A percentile compares a stretch with the other conserved stretches of the same genome.
These are phyloP conservation scores for Agelaius tricolor DNA, from an alignment of 2,113 vertebrate genomes.

Conservation along the genomic window DNA sequence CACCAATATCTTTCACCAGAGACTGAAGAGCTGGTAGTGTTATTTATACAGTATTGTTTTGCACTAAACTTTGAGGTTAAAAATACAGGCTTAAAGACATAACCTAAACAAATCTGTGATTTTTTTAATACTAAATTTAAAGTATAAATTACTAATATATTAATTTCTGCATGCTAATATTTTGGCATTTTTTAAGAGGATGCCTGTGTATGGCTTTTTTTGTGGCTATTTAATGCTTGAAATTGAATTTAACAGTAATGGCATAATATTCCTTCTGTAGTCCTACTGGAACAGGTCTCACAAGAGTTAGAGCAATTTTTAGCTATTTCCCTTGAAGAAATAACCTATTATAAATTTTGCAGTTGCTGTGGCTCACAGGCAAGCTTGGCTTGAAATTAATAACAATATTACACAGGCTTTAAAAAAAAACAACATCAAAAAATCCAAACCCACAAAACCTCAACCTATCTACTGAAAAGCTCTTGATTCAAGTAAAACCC, in stretches of 20 bases:
- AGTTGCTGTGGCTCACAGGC: background rate
- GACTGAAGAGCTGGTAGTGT: background rate
- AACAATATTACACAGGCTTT: background rate
- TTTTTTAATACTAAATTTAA: background rate
- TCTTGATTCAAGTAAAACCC: background rate
- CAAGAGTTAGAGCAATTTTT: background rate
- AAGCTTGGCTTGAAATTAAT: background rate
- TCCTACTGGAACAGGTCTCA: background rate
- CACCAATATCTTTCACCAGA: background rate
- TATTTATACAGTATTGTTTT: background rate
- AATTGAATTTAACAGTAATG: background rate
- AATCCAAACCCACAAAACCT: background rate
- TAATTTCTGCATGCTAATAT: background rate
- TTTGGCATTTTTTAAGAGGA: background rate
- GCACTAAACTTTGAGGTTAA: background rate
- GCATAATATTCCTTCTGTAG: background rate
- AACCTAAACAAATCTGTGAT: background rate
- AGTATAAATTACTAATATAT: background rate
- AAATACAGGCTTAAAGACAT: background rate
- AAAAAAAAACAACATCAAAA: background rate
- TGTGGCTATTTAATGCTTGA: background rate
- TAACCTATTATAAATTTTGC: background rate
- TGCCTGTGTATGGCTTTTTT: background rate
- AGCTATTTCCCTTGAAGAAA: background rate
- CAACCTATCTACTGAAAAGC: background rate